Conservation (phyloP, 2,113 vertebrate genomes). For the Morone chrysops region DNA sequence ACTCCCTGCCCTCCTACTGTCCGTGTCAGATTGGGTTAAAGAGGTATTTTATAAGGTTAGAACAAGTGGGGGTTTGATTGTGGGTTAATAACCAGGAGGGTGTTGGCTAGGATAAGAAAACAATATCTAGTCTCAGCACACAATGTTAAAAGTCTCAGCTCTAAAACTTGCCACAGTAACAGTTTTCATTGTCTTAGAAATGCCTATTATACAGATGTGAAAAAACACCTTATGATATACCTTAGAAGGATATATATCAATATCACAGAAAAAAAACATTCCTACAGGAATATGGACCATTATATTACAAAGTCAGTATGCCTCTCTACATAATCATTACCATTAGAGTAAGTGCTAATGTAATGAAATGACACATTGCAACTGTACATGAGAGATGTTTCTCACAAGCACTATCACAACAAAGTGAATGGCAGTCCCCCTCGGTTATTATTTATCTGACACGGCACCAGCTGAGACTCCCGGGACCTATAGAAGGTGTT, state of each 20-base stretch:
- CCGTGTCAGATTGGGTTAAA: constrained; percentile 8
- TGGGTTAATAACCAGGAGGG: background rate
- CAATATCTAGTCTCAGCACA: background rate
- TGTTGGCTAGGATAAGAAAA: background rate
- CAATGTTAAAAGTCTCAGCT: background rate
- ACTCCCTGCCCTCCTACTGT: background rate
- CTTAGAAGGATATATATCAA: background rate
- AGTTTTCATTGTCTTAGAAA: background rate
- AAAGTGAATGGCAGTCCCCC: background rate
- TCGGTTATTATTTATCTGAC: constrained; percentile 4
- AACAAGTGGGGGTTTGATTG: background rate
- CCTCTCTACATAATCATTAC: background rate
- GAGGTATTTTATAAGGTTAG: background rate
- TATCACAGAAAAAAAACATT: background rate
- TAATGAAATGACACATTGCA: background rate
- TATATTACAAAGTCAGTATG: background rate
- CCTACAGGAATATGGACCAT: background rate
- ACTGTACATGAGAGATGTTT: background rate
- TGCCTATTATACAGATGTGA: background rate
- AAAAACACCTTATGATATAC: background rate
- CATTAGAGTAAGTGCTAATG: background rate
- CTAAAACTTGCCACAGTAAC: background rate
- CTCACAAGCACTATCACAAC: constrained; percentile 17
- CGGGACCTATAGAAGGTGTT: constrained; percentile 28
- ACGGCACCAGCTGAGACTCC: background rate